A percentile compares a stretch with the other conserved stretches of the same genome.
These are phyloP conservation scores for Calyptommatus sinebrachiatus DNA, from an alignment of 2,113 vertebrate genomes.

Conservation along the genomic window DNA sequence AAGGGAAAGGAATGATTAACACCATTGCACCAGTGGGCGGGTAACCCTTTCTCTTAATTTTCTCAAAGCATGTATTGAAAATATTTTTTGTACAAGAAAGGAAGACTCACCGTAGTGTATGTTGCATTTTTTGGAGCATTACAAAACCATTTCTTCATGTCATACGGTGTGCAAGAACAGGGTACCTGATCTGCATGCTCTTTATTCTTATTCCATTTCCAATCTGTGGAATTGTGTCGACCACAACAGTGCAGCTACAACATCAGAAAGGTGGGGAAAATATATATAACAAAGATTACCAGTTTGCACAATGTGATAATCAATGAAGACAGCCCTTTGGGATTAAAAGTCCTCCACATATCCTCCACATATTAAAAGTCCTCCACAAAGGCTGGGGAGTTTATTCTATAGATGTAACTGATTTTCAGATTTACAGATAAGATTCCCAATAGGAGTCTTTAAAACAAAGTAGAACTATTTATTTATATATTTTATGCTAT, in stretches of 20 bases:
- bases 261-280: not conserved
- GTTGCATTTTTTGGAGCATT: conserved; percentile 23
- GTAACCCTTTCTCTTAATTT: not conserved
- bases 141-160: conserved; percentile 51
- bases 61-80: not conserved
- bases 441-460: too few species aligned
- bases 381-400: too few species aligned
- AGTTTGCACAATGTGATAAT: not conserved
- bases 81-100: not conserved
- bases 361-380: too few species aligned
- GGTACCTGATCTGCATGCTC: conserved; percentile 36
- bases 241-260: conserved; percentile 62
- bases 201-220: conserved; percentile 51
- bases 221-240: conserved; percentile 54
- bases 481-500: too few species aligned
- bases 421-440: too few species aligned
- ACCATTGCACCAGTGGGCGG: not conserved
- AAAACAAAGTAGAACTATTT: too few species aligned
- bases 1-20: not conserved
- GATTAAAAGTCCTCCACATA: not conserved
- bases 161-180: conserved; percentile 52
- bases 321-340: too few species aligned
- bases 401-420: too few species aligned
- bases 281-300: not conserved
- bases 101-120: conserved; percentile 33